These are phyloP conservation scores for Noctuana brunneofusca DNA, from an alignment of 2,888 invertebrate genomes.

Conservation along the genomic window DNA sequence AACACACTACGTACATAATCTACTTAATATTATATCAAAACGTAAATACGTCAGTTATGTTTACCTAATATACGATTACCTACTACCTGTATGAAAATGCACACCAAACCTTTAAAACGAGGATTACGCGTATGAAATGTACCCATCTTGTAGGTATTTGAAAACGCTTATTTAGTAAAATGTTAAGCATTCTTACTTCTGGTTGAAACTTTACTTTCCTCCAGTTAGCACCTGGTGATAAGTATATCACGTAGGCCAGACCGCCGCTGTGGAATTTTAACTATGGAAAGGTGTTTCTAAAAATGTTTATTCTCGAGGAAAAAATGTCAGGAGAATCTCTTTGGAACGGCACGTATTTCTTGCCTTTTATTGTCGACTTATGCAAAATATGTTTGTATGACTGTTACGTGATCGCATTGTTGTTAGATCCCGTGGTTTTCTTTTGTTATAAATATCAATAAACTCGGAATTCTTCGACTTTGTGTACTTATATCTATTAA, in stretches of 20 bases:
- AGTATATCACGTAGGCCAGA: slow-evolving; percentile 77
- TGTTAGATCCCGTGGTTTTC: slow-evolving; percentile 34
- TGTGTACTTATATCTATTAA: background rate
- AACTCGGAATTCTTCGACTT: background rate
- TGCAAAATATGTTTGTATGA: slow-evolving; percentile 57
- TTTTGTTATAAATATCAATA: slow-evolving; percentile 38
- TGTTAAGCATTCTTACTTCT: slow-evolving; percentile 8
- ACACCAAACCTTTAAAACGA: no score
- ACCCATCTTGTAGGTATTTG: background rate
- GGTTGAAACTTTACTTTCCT: slow-evolving; percentile 23
- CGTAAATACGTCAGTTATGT: no score
- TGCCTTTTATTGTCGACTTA: slow-evolving; percentile 67
- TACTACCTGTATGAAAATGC: no score
- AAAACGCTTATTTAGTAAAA: background rate
- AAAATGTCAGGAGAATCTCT: slow-evolving; percentile 55
- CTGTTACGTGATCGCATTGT: slow-evolving; percentile 51
- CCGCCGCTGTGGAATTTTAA: slow-evolving; percentile 72
- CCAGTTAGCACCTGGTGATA: slow-evolving; percentile 46
- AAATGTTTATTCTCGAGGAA: slow-evolving; percentile 65
- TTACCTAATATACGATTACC: no score
- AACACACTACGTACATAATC: no score
- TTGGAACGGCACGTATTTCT: slow-evolving; percentile 54
- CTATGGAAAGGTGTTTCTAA: slow-evolving; percentile 67
- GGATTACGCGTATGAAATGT: background rate
- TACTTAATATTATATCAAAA: no score